Percentiles rank a stretch among this genome's conserved stretches.
Conservation (phyloP, 2,888 invertebrate species). For the Artemia sinica region DNA sequence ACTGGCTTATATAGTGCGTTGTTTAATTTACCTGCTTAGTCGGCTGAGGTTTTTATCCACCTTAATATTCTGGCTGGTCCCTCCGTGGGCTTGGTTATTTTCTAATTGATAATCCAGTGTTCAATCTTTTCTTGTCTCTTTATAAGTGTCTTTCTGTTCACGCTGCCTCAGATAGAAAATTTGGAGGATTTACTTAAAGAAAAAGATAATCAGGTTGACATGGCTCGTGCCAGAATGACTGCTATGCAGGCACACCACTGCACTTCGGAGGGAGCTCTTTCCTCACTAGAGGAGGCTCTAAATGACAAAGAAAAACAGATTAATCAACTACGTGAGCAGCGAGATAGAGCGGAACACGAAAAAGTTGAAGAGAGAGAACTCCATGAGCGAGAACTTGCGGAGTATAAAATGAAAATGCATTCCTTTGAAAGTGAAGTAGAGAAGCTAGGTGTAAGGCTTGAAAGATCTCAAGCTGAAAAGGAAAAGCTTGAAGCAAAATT, state of each 20-base stretch:
- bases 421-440: slow-evolving; percentile 61
- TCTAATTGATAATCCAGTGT: too few relatives aligned
- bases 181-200: slow-evolving; percentile 90
- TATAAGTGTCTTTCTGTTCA: neutral
- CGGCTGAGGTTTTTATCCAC: too few relatives aligned
- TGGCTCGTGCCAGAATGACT: slow-evolving; percentile 71
- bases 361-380: slow-evolving; percentile 86
- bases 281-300: slow-evolving; percentile 82
- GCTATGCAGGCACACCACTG: slow-evolving; percentile 90
- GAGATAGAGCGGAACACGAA: slow-evolving; percentile 86
- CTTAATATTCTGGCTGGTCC: too few relatives aligned
- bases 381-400: slow-evolving; percentile 79
- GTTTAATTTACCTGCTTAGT: too few relatives aligned
- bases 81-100: too few relatives aligned
- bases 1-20: too few relatives aligned
- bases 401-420: slow-evolving; percentile 84
- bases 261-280: slow-evolving; percentile 74
- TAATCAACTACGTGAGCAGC: slow-evolving; percentile 75
- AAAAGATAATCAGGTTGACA: slow-evolving; percentile 93
- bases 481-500: slow-evolving; percentile 75
- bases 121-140: too few relatives aligned
- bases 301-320: slow-evolving; percentile 95
- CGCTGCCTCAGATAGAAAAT: slow-evolving; percentile 66
- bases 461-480: slow-evolving; percentile 73
- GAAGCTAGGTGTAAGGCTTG: slow-evolving; percentile 50